A percentile compares a stretch with the other conserved stretches of the same genome.
Evolutionary conservation across 2,888 invertebrate genomes (phyloP).

Genomic region (Octodonta nipae): DNA sequence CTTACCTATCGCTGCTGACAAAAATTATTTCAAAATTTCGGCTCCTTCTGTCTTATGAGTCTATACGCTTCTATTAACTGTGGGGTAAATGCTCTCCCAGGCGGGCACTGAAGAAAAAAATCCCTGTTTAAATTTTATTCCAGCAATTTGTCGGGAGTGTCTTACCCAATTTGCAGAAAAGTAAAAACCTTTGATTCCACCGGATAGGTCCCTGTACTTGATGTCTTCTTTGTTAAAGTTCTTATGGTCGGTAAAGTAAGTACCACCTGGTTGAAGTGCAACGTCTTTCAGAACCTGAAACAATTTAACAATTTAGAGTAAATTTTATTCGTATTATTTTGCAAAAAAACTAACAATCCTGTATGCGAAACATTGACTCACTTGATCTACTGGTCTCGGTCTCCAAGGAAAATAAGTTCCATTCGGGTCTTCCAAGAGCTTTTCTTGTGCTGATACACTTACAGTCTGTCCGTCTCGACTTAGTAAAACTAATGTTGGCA

Average conservation of each 20-base stretch:
- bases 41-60: conserved; percentile 53
- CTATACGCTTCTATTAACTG: conserved; percentile 61
- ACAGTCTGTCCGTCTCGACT: conserved; percentile 56
- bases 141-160: no score
- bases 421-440: conserved; percentile 54
- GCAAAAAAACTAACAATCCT: no score
- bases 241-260: conserved; percentile 27
- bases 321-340: no score
- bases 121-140: background rate
- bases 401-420: conserved; percentile 65
- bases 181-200: conserved; percentile 62
- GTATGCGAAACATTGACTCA: no score
- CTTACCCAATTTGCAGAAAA: conserved; percentile 82
- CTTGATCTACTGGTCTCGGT: conserved; percentile 51
- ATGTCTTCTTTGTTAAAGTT: conserved; percentile 19
- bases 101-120: conserved; percentile 57
- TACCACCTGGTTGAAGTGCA: conserved; percentile 29
- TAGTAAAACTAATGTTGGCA: conserved; percentile 60
- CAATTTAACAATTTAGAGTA: background rate
- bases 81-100: conserved; percentile 72
- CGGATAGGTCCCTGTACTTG: conserved; percentile 45
- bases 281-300: conserved; percentile 39
- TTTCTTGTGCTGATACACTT: conserved; percentile 43
- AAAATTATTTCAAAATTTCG: conserved; percentile 69
- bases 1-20: conserved; percentile 72